These are phyloP conservation scores for Nerophis lumbriciformis DNA, from an alignment of 2,113 vertebrate genomes.

Conservation along the genomic window DNA sequence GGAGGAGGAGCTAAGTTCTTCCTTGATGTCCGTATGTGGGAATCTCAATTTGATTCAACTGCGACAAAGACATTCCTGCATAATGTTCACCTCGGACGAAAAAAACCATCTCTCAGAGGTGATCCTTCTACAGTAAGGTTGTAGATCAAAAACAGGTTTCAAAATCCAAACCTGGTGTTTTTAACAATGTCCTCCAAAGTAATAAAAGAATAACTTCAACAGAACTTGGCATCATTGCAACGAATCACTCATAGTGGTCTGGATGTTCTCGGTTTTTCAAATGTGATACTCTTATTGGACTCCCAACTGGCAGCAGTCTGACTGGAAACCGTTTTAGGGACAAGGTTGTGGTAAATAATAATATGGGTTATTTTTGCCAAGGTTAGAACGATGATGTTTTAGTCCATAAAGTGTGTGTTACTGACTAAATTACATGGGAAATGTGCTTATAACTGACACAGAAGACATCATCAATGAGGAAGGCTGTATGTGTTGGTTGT, in stretches of 20 bases:
- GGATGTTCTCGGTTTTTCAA: not conserved
- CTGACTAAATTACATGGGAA: slow-evolving; percentile 15
- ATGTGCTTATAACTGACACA: slow-evolving; percentile 11
- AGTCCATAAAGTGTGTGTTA: not conserved
- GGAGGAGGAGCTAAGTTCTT: slow-evolving; percentile 21
- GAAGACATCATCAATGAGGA: slow-evolving; percentile 4
- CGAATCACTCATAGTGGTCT: not conserved
- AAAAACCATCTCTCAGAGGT: not conserved
- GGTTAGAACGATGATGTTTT: not conserved
- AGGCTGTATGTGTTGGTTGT: not conserved
- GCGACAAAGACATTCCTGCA: slow-evolving; percentile 62
- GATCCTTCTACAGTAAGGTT: not conserved
- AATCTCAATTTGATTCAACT: slow-evolving; percentile 36
- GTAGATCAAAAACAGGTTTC: not conserved
- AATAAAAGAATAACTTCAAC: not conserved
- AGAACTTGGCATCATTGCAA: not conserved
- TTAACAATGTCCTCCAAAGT: not conserved
- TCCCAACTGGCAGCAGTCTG: not conserved
- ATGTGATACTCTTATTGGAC: not conserved
- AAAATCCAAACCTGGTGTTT: not conserved
- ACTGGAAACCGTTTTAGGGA: not conserved
- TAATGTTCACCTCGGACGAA: slow-evolving; percentile 43
- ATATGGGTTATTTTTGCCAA: no score
- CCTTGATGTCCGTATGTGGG: slow-evolving; percentile 21
- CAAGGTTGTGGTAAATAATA: not conserved